Percentiles rank a stretch among this genome's conserved stretches.
Evolutionary conservation across 2,797 vertebrate species (phyloP).

Genomic region (Anisognathus igniventris): DNA sequence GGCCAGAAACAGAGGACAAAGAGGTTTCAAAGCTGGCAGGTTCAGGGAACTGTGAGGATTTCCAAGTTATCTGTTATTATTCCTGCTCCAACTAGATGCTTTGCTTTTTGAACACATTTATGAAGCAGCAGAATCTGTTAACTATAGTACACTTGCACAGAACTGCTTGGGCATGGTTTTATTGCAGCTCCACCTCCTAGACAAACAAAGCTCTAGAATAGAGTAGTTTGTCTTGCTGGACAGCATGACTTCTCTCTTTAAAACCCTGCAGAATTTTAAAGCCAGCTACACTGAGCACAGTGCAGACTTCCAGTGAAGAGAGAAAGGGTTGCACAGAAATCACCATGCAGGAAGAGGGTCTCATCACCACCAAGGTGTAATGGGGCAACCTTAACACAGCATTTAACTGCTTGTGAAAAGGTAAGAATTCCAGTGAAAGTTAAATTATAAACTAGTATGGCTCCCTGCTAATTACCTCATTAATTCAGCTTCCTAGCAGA

Average conservation of each 20-base stretch:
- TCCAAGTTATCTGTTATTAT: neutral
- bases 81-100: neutral
- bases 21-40: neutral
- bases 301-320: neutral
- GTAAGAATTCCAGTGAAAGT: neutral
- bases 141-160: neutral
- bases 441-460: neutral
- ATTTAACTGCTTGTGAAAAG: neutral
- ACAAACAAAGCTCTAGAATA: neutral
- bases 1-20: neutral
- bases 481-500: neutral
- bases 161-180: neutral
- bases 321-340: neutral
- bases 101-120: neutral
- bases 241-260: neutral
- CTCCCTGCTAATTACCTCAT: neutral
- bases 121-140: neutral
- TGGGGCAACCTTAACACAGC: neutral
- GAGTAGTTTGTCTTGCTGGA: neutral
- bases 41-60: neutral
- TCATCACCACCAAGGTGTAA: fast-evolving
- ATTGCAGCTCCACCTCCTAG: neutral
- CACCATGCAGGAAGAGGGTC: fast-evolving
- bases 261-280: neutral
- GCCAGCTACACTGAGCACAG: neutral